Evolutionary conservation across 2,797 vertebrate genomes (phyloP).

Genomic region (Caiman crocodilus): DNA sequence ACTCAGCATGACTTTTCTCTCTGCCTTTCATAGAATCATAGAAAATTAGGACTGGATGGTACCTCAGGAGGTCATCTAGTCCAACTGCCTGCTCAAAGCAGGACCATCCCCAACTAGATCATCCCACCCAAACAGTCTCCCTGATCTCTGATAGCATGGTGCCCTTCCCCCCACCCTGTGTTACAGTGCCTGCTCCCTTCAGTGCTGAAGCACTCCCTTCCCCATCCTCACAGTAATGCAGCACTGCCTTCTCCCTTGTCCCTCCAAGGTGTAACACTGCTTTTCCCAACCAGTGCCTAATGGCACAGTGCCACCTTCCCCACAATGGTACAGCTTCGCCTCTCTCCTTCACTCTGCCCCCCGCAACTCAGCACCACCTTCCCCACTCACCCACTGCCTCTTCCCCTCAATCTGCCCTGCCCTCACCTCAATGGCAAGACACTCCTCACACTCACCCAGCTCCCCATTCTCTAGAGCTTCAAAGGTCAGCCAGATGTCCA

Average conservation of each 20-base stretch:
- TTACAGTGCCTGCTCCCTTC: accelerated
- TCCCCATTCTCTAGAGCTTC: constrained; percentile 94
- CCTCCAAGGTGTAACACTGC: too few relatives aligned
- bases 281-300: too few relatives aligned
- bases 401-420: not conserved
- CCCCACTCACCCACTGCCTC: not conserved
- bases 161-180: accelerated
- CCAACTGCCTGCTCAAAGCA: not conserved
- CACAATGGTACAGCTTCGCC: not conserved
- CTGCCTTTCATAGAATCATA: too few relatives aligned
- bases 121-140: not conserved
- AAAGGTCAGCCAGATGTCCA: constrained; percentile 94
- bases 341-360: not conserved
- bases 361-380: not conserved
- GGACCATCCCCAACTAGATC: not conserved
- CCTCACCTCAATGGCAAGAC: not conserved
- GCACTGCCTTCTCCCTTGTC: too few relatives aligned
- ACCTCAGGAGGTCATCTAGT: too few relatives aligned
- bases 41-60: too few relatives aligned
- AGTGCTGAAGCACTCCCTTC: not conserved
- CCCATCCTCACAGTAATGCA: accelerated
- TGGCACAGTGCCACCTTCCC: too few relatives aligned
- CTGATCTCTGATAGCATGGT: not conserved
- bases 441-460: constrained; percentile 85
- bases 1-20: too few relatives aligned